Percentiles rank a stretch among this genome's conserved stretches.
Evolutionary conservation across 2,888 invertebrate genomes (phyloP).

Genomic region (Ennomos erosarius): DNA sequence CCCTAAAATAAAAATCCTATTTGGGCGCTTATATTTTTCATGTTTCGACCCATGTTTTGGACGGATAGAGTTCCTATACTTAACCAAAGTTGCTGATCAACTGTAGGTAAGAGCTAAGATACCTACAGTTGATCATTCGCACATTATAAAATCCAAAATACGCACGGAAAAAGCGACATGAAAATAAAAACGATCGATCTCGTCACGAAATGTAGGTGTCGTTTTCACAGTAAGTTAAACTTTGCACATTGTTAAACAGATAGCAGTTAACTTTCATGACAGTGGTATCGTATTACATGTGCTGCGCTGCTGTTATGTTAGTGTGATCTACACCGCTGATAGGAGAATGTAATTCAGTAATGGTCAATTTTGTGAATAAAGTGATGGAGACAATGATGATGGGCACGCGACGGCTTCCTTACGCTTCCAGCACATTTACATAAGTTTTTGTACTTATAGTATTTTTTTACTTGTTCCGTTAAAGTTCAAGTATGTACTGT

Average conservation of each 20-base stretch:
- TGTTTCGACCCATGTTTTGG: too few species aligned
- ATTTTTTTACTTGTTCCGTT: background rate
- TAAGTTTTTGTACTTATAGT: background rate
- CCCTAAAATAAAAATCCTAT: too few species aligned
- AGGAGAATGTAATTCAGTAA: constrained; percentile 63
- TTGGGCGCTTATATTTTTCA: too few species aligned
- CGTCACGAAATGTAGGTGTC: background rate
- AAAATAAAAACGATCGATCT: too few species aligned
- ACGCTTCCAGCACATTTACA: constrained; percentile 32
- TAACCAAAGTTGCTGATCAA: too few species aligned
- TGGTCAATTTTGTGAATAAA: constrained; percentile 57
- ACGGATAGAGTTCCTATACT: too few species aligned
- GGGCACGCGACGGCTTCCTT: constrained; percentile 56
- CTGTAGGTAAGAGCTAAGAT: too few species aligned
- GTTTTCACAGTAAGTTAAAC: constrained; percentile 43
- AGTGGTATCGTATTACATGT: constrained; percentile 39
- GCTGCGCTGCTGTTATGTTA: constrained; percentile 45
- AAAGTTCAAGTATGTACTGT: too few species aligned
- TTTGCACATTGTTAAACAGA: constrained; percentile 32
- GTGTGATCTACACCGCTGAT: constrained; percentile 58
- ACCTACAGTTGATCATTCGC: too few species aligned
- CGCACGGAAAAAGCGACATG: too few species aligned
- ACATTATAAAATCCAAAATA: too few species aligned
- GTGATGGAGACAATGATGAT: constrained; percentile 57
- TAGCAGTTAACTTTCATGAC: constrained; percentile 41